Evolutionary conservation across 2,113 vertebrate species (phyloP), one percentile per base, ranked within the genome.

Genomic region (Apteryx mantelli): DNA sequence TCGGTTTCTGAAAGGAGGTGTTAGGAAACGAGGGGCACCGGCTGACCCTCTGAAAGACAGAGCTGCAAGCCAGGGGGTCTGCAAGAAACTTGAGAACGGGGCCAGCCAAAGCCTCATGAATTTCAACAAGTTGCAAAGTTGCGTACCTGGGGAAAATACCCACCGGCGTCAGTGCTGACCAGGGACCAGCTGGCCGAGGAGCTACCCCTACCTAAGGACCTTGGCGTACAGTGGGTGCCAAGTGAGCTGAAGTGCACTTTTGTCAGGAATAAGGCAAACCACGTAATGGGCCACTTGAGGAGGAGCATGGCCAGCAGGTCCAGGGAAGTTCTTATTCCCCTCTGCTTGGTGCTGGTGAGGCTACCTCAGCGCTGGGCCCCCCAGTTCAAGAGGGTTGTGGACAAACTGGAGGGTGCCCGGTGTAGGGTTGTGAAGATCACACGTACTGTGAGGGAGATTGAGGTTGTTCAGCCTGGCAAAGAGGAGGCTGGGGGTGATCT

Each of bases 171-270:
- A 38, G 2, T 50, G n/a, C 40, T 1, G 1, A 24, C 55, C 66
- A 50, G 44, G 20, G 34, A 65, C 25, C 1, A 2, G 36, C 25
- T 4, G 40, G 14, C 28, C 5, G 2, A 2, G 2, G 28, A 55
- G n/a, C n/a, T 73, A 48, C 30, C 25, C 11, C 22, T 36, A 44
- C 1, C 2, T 36, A 30, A 78, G 34, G 46, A 68, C 34, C 3
- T 0, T 9, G 25, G 38, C 17, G 73, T 65, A 32, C 22, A 40
- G 18, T 0, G 14, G 2, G 48, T 40, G 50, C 26, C 65, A 15
- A 18, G 18, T 52, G 32, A 77, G 34, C 24, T 9, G 28, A 6
- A 28, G 42, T 46, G 38, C 34, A 7, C 0, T 1, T 18, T 79
- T 20, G 15, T 40, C 61, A 36, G 38, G 34, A 70, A 28, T 42